Percentiles rank a stretch among this genome's conserved stretches.
These are phyloP conservation scores for Erpornis zantholeuca DNA, from an alignment of 2,113 vertebrate species.

Conservation along the genomic window DNA sequence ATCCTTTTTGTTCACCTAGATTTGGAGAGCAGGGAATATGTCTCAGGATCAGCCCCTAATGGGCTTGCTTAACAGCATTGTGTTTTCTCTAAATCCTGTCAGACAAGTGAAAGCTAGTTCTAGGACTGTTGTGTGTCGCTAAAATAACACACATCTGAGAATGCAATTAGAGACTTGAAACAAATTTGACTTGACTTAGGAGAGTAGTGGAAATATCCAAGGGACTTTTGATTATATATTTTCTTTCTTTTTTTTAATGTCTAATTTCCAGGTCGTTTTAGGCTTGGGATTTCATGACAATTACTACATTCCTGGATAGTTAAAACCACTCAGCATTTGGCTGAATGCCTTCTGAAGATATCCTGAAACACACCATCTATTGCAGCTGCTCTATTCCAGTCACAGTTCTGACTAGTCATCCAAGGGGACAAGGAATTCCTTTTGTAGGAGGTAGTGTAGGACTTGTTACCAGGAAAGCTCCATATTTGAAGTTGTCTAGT, in stretches of 20 bases:
- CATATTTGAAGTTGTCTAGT: not conserved
- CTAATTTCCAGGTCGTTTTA: slow-evolving; percentile 3
- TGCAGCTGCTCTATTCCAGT: slow-evolving; percentile 58
- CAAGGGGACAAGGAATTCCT: slow-evolving; percentile 49
- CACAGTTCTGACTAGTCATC: slow-evolving; percentile 50
- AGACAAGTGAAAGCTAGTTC: not conserved
- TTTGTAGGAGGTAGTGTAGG: slow-evolving; percentile 43
- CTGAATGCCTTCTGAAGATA: slow-evolving; percentile 38
- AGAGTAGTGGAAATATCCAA: not conserved
- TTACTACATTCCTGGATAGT: slow-evolving; percentile 26
- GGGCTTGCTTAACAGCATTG: not conserved
- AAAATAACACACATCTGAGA: not conserved
- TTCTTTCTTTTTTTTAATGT: not conserved
- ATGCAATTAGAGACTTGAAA: slow-evolving; percentile 9
- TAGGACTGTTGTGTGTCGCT: not conserved
- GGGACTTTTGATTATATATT: not conserved
- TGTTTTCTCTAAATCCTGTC: not conserved
- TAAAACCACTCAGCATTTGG: slow-evolving; percentile 40
- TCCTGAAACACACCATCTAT: slow-evolving; percentile 33
- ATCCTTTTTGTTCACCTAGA: not conserved
- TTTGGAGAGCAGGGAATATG: not conserved
- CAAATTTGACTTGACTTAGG: slow-evolving; percentile 2
- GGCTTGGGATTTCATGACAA: slow-evolving; percentile 23
- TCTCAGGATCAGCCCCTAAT: not conserved
- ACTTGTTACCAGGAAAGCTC: slow-evolving; percentile 39